Conservation (phyloP, 2,888 invertebrate genomes). For the Busseola fusca region DNA sequence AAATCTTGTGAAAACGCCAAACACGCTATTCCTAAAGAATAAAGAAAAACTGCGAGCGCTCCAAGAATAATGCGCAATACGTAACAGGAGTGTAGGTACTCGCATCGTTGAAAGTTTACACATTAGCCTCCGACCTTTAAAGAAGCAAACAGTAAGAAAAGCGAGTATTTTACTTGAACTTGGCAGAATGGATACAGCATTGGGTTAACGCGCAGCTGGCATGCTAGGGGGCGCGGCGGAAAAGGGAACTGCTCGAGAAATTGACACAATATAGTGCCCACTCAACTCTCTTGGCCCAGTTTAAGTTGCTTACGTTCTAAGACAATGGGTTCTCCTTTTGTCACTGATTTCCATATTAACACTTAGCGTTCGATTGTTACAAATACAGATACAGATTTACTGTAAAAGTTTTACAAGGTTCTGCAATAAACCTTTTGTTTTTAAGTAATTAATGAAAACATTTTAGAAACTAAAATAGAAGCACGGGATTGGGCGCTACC, state of each 20-base stretch:
- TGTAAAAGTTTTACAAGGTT: no score
- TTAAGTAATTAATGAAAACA: not conserved
- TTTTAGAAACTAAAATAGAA: not conserved
- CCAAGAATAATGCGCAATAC: conserved; percentile 10
- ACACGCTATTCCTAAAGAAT: conserved; percentile 20
- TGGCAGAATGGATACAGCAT: conserved; percentile 48
- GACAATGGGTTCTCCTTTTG: conserved; percentile 27
- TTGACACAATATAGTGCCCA: conserved; percentile 56
- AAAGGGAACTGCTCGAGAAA: conserved; percentile 43
- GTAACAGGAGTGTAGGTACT: conserved; percentile 3
- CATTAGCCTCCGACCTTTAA: conserved; percentile 37
- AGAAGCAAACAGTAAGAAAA: conserved; percentile 45
- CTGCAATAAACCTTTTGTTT: no score
- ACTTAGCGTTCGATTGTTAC: conserved; percentile 1
- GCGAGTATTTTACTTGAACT: conserved; percentile 58
- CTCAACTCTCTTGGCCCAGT: conserved; percentile 52
- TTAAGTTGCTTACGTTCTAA: conserved; percentile 42
- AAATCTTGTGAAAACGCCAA: conserved; percentile 7
- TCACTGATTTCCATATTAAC: conserved; percentile 38
- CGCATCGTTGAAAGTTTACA: conserved; percentile 38
- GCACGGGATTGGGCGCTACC: no score
- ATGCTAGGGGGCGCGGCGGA: conserved; percentile 48
- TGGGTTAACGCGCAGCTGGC: conserved; percentile 53
- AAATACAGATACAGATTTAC: no score
- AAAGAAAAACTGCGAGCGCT: conserved; percentile 30